Percentiles rank a stretch among this genome's conserved stretches.
Conservation (phyloP, 2,797 vertebrate species). For the Galagoides demidoff region DNA sequence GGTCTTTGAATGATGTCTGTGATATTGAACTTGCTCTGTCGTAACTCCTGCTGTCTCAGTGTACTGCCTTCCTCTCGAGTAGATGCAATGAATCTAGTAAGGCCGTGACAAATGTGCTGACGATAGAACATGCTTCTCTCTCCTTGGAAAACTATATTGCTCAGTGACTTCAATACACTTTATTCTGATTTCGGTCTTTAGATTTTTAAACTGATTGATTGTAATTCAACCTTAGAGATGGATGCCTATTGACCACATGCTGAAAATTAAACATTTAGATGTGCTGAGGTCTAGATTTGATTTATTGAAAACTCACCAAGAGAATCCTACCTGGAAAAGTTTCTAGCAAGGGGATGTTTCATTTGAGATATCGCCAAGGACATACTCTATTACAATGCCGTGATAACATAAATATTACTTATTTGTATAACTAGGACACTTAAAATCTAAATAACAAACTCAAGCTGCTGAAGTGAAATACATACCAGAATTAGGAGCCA, state of each 20-base stretch:
- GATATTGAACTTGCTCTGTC: not conserved
- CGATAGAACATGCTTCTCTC: not conserved
- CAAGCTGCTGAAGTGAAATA: conserved; percentile 1
- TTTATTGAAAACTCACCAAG: not conserved
- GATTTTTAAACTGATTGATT: not conserved
- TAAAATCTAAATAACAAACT: not conserved
- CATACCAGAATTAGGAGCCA: conserved; percentile 63
- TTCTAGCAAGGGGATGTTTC: not conserved
- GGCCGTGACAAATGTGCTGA: not conserved
- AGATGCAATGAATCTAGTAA: not conserved
- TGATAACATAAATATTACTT: not conserved
- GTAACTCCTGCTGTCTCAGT: not conserved
- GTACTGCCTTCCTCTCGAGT: not conserved
- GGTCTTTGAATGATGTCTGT: not conserved
- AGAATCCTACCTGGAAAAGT: not conserved
- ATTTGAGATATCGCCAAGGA: not conserved
- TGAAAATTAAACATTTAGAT: conserved; percentile 26
- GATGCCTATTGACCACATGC: not conserved
- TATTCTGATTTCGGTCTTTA: conserved; percentile 10
- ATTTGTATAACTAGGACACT: not conserved
- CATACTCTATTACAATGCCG: not conserved
- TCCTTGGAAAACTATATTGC: not conserved
- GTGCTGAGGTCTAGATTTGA: not conserved
- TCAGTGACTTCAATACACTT: not conserved
- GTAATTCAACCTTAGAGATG: not conserved